phyloP scores from a whole-genome alignment of 1,140 invertebrate species.

The Ladona fulva region DNA sequence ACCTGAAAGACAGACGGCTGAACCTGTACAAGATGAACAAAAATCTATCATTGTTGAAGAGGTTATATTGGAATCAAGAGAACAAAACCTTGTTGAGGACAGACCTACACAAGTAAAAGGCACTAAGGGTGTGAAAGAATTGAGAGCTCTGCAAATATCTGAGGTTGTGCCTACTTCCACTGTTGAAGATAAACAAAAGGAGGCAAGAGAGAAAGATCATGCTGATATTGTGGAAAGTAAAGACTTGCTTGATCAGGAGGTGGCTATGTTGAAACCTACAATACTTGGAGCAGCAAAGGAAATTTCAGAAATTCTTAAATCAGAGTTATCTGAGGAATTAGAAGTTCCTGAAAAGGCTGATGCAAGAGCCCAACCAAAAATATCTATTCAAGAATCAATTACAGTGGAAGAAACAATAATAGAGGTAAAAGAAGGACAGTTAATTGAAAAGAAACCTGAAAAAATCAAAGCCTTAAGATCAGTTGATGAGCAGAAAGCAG shows the following conservation, averaged over 20 bases:
- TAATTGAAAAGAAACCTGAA: conserved; percentile 23
- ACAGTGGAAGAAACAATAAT: not conserved
- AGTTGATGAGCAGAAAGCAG: conserved; percentile 21
- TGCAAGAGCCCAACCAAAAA: not conserved
- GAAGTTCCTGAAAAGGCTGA: not conserved
- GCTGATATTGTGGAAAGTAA: not conserved
- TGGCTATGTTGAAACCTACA: not conserved
- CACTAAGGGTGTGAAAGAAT: not conserved
- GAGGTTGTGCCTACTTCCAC: not conserved
- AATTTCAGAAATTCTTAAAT: not conserved
- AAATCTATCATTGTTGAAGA: not conserved
- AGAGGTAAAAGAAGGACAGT: conserved; percentile 19
- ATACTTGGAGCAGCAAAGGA: not conserved
- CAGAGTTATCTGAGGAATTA: not conserved
- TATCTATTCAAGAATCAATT: not conserved
- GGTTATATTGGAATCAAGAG: not conserved
- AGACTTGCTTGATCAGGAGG: not conserved
- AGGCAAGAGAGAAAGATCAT: not conserved
- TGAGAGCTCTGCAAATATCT: not conserved
- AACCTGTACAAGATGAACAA: not conserved
- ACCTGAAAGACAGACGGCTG: not conserved
- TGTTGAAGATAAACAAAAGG: not conserved
- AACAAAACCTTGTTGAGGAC: not conserved
- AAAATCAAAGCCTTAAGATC: conserved; percentile 28
- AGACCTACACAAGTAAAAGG: not conserved